These are phyloP conservation scores for Eretmocerus hayati DNA, from an alignment of 2,888 invertebrate genomes.

Conservation along the genomic window DNA sequence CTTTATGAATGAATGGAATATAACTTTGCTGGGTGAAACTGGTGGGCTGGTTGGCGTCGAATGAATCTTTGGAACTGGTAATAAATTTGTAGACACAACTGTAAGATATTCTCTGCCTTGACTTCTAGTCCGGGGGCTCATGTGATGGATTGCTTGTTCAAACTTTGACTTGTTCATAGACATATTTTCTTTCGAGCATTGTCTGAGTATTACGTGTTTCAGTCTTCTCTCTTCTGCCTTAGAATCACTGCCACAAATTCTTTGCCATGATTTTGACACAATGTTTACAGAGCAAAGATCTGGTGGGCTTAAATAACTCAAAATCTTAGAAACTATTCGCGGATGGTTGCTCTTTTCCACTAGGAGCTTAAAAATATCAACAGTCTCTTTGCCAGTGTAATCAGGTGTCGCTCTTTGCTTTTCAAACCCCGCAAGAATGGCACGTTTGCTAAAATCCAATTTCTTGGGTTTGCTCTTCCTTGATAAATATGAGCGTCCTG, in stretches of 20 bases:
- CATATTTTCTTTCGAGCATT: conserved; percentile 41
- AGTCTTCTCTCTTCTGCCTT: conserved; percentile 37
- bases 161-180: conserved; percentile 33
- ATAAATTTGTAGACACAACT: conserved; percentile 40
- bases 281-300: conserved; percentile 42
- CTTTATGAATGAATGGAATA: conserved; percentile 46
- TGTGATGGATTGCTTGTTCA: conserved; percentile 23
- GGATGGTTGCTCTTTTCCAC: conserved; percentile 42
- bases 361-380: conserved; percentile 40
- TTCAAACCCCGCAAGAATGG: conserved; percentile 24
- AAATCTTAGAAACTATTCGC: conserved; percentile 40
- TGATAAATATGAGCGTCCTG: conserved; percentile 22
- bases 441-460: conserved; percentile 35
- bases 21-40: conserved; percentile 45
- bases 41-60: conserved; percentile 42
- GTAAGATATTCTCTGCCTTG: conserved; percentile 35
- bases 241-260: conserved; percentile 35
- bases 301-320: conserved; percentile 37
- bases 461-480: conserved; percentile 35
- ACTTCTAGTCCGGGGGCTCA: conserved; percentile 35
- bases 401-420: conserved; percentile 30
- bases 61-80: conserved; percentile 27
- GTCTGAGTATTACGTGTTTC: conserved; percentile 34
- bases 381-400: conserved; percentile 33
- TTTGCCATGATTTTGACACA: conserved; percentile 45